Evolutionary conservation across 2,888 invertebrate genomes (phyloP).

Genomic region (Epirrhoe tristata): DNA sequence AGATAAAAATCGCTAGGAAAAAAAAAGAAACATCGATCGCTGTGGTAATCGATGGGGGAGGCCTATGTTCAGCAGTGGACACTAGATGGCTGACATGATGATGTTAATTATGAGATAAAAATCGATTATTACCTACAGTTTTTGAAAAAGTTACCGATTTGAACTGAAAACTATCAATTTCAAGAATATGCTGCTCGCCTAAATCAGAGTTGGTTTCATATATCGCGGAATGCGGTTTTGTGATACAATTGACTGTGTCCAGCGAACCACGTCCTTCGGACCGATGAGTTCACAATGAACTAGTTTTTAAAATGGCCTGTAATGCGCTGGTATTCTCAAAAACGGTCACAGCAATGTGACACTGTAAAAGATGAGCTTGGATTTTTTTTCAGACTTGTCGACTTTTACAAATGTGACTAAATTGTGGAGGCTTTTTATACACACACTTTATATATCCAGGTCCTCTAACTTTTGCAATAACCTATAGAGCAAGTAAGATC

Average conservation of each 20-base stretch:
- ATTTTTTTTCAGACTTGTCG: background rate
- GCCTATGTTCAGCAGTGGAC: no score
- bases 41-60: no score
- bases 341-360: background rate
- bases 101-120: no score
- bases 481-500: no score
- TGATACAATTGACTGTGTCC: slow-evolving; percentile 25
- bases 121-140: no score
- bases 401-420: slow-evolving; percentile 15
- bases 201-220: slow-evolving; percentile 34
- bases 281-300: slow-evolving; percentile 22
- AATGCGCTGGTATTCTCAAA: background rate
- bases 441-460: background rate
- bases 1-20: no score
- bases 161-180: no score
- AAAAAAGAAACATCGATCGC: no score
- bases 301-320: slow-evolving; percentile 14
- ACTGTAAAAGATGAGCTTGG: background rate
- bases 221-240: slow-evolving; percentile 39
- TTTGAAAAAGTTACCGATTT: no score
- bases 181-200: slow-evolving; percentile 18
- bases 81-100: no score
- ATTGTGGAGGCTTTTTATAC: no score
- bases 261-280: slow-evolving; percentile 29
- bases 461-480: no score